Conservation (phyloP, 2,797 vertebrate species). For the Xiphorhynchus erythropygius region DNA sequence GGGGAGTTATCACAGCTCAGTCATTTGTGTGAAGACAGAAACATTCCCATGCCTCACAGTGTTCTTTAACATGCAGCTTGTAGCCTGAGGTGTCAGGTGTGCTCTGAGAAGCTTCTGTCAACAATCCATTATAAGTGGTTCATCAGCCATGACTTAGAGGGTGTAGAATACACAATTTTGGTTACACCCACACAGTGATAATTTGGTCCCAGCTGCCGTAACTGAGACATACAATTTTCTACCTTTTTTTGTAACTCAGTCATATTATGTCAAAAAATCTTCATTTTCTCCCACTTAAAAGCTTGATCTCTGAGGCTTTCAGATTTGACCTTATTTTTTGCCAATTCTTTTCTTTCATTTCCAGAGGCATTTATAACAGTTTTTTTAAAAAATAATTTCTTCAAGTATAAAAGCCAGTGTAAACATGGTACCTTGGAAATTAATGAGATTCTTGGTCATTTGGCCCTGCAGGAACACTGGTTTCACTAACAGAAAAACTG, state of each 20-base stretch:
- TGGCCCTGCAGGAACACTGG: not conserved
- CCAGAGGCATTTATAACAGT: not conserved
- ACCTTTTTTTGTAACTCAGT: not conserved
- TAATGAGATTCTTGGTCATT: constrained; percentile 1
- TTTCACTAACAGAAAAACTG: not conserved
- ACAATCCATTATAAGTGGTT: too few relatives aligned
- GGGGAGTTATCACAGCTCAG: too few relatives aligned
- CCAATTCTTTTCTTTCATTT: not conserved
- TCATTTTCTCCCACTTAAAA: not conserved
- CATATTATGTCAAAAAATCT: not conserved
- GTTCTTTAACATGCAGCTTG: too few relatives aligned
- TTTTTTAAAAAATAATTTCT: not conserved
- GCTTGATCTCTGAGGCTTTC: not conserved
- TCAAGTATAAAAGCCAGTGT: not conserved
- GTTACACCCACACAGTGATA: too few relatives aligned
- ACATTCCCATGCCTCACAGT: too few relatives aligned
- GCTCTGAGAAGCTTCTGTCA: too few relatives aligned
- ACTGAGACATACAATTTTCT: not conserved
- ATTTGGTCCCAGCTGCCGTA: too few relatives aligned
- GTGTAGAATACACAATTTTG: too few relatives aligned
- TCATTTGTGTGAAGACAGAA: too few relatives aligned
- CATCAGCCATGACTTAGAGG: too few relatives aligned
- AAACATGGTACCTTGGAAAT: not conserved
- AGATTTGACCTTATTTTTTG: not conserved
- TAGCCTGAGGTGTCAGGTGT: too few relatives aligned